phyloP scores from a whole-genome alignment of 2,888 invertebrate species.

The Megamerina dolium region DNA sequence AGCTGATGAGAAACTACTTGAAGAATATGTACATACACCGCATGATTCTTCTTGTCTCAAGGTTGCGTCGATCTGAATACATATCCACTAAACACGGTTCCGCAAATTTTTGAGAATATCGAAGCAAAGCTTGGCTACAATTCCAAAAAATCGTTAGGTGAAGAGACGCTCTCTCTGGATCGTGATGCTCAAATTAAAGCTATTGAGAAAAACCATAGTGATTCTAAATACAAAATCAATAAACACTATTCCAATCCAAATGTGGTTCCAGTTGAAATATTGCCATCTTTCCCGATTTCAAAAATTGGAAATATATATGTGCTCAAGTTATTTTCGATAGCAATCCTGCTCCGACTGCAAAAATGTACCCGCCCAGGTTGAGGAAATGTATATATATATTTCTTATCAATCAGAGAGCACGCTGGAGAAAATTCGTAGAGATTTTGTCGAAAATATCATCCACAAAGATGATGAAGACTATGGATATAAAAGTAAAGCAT shows the following conservation, averaged over 20 bases:
- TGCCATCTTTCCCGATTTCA: constrained; percentile 93
- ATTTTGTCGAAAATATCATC: constrained; percentile 66
- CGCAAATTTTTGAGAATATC: constrained; percentile 92
- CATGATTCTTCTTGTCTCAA: constrained; percentile 90
- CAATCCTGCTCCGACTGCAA: constrained; percentile 89
- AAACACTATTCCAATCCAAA: constrained; percentile 96
- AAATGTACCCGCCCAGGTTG: constrained; percentile 80
- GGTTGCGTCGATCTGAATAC: constrained; percentile 97
- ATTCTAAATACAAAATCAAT: constrained; percentile 75
- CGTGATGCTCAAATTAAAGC: constrained; percentile 94
- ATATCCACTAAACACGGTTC: constrained; percentile 98
- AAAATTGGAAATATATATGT: constrained; percentile 96
- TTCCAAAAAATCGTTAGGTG: constrained; percentile 88
- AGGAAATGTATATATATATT: too few species aligned
- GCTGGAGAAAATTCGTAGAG: constrained; percentile 77
- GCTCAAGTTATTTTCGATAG: constrained; percentile 98
- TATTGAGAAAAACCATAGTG: constrained; percentile 95
- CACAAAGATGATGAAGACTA: constrained; percentile 89
- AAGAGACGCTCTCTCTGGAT: constrained; percentile 92
- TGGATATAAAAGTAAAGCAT: constrained; percentile 95
- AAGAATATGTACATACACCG: constrained; percentile 87
- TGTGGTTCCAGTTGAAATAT: constrained; percentile 82
- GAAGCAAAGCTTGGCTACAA: constrained; percentile 99
- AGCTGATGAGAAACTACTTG: constrained; percentile 90
- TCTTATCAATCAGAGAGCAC: constrained; percentile 94